A percentile compares a stretch with the other conserved stretches of the same genome.
phyloP scores from a whole-genome alignment of 2,113 vertebrate species.

The Notechis scutatus region DNA sequence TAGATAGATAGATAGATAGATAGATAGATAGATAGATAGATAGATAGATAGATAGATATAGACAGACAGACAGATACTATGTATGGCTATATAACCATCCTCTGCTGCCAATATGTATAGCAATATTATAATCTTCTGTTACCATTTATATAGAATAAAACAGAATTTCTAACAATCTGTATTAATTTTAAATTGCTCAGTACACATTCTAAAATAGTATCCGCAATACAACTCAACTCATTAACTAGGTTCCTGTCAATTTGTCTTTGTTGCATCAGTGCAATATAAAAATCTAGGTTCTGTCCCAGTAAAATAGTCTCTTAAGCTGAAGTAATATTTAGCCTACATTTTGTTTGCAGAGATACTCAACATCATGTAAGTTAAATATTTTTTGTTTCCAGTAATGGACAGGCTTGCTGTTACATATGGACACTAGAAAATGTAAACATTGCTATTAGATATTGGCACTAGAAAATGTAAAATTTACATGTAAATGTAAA shows the following conservation, averaged over 20 bases:
- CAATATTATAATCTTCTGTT: background rate
- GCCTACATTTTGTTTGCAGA: background rate
- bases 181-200: background rate
- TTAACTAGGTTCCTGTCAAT: background rate
- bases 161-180: background rate
- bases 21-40: too few species aligned
- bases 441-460: background rate
- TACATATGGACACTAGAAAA: constrained; percentile 23
- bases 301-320: background rate
- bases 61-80: too few species aligned
- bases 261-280: background rate
- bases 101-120: background rate
- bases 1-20: too few species aligned
- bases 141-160: background rate
- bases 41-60: accelerated
- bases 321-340: background rate
- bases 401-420: background rate
- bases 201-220: background rate
- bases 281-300: background rate
- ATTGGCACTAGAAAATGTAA: background rate
- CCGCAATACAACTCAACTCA: background rate
- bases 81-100: background rate
- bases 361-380: background rate
- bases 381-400: background rate
- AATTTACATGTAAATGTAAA: background rate